phyloP scores from a whole-genome alignment of 2,113 vertebrate genomes.

The Lampris incognitus region DNA sequence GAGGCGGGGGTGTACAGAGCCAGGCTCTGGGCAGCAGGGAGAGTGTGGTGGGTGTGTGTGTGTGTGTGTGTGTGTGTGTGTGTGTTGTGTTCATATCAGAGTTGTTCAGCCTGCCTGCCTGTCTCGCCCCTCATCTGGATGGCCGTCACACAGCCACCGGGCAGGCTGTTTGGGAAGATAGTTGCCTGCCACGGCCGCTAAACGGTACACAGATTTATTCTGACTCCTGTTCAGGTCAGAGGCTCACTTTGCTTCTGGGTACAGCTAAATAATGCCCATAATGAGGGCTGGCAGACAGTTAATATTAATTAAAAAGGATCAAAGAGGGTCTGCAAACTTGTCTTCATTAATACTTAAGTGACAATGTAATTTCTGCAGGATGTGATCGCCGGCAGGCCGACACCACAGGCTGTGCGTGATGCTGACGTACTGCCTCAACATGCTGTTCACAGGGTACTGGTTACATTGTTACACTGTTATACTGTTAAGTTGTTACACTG shows the following conservation, averaged over 20 bases:
- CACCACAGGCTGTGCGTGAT: slow-evolving; percentile 46
- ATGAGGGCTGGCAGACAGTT: slow-evolving; percentile 79
- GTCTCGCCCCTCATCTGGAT: slow-evolving; percentile 24
- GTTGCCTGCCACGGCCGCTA: slow-evolving; percentile 41
- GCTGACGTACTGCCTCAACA: slow-evolving; percentile 6
- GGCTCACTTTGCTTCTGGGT: slow-evolving; percentile 71
- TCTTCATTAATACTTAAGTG: slow-evolving; percentile 83
- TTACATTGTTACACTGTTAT: too few species aligned
- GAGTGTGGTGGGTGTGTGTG: too few species aligned
- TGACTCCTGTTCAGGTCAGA: slow-evolving; percentile 68
- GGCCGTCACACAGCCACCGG: slow-evolving; percentile 48
- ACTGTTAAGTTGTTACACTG: too few species aligned
- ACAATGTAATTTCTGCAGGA: slow-evolving; percentile 71
- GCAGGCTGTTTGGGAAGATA: slow-evolving; percentile 57
- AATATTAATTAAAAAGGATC: slow-evolving; percentile 81
- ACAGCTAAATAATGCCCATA: slow-evolving; percentile 77
- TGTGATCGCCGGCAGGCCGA: slow-evolving; percentile 54
- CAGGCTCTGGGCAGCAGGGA: too few species aligned
- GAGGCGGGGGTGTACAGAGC: too few species aligned
- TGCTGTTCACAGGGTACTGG: too few species aligned
- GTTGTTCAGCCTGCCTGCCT: background rate
- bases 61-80: too few species aligned
- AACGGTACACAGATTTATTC: slow-evolving; percentile 72
- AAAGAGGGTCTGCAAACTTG: slow-evolving; percentile 73
- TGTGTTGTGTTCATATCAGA: too few species aligned